Base-by-base conservation (phyloP, 2,888 invertebrate species). In the Malacosoma neustria region DNA sequence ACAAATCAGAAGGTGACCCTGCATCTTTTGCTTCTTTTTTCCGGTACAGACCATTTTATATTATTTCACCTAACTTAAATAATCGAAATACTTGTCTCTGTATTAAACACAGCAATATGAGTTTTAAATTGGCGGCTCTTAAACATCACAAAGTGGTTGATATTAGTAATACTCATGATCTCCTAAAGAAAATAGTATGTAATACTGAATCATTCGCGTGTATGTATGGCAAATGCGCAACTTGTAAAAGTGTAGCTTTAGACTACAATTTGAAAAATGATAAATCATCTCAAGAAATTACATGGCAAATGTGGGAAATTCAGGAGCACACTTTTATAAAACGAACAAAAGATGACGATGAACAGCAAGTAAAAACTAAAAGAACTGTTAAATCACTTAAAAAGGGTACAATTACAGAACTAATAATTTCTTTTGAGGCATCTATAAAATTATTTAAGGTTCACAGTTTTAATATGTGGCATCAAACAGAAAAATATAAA, bases 381-480 rank as follows among this genome's bases (percentile, higher is more conserved):
- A 6, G 11, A n/a, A 35, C 14, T 14, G 14, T 4, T 7, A 30
- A 15, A 30, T 11, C 14, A 6, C 11, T 13, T 14, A 11, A 35
- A 35, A 35, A 31, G 11, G 14, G 14, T 14, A 30, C 35, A 13
- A 14, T 35, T 14, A 35, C 11, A n/a, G 2, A 30, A n/a, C 14
- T 35, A 13, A 30, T 30, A 30, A 22, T 6, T 22, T 6, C 7
- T 14, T 12, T 35, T 13, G 13, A 13, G 7, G 9, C 11, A 12
- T 6, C 12, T 7, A 11, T 13, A 9, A 32, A 32, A 33, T 11
- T 13, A 29, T 37, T 37, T 33, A 37, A 37, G 29, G n/a, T 22
- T 14, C 33, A 37, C 30, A 33, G 14, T 30, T 33, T 33, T 30
- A 39, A 36, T 30, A 30, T 35, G 13, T 12, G 13, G 13, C 35